Evolutionary conservation across 2,113 vertebrate species (phyloP), one percentile per base, ranked within the genome.

Genomic region (Lepisosteus oculatus): DNA sequence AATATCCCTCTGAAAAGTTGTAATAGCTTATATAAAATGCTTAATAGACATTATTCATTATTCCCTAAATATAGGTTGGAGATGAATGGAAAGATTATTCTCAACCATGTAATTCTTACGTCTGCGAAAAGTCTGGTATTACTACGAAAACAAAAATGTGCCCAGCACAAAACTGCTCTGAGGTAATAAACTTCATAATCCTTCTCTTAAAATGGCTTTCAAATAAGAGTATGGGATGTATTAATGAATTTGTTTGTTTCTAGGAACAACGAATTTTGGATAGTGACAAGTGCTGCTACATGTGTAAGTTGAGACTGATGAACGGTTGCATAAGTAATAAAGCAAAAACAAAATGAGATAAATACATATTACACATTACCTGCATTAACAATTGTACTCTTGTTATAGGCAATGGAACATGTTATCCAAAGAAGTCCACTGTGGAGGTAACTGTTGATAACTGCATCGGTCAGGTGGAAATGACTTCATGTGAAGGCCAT

Each of bases 251-350:
- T 54, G 6, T 76, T n/a, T 54, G 6, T 74, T 4, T 73, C 3
- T 75, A 89, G 87, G 80, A 81, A 12, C 70, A 75, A 12, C 75
- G 72, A 64, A 68, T 82, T 6, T 87, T 86, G 87, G 87, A 89
- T 2, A 15, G 78, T 3, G 57, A 83, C 41, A 74, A 78, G 43
- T 88, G 87, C 81, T 86, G 84, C 77, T 86, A 79, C 55, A 72
- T 79, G 47, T 89, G 89, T 87, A 79, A 80, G 85, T 75, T 14
- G 1, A 68, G 15, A 15, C 3, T 65, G 14, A 11, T 14, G 43
- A 13, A 47, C 8, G 8, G 29, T 29, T 29, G 29, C 3, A 14
- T 47, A 66, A 12, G 43, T 7, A 45, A 45, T 57, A 17, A 0
- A 69, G 43, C 44, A 11, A 43, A 43, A 29, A 29, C 29, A 29